A percentile compares a stretch with the other conserved stretches of the same genome.
Evolutionary conservation across 2,113 vertebrate species (phyloP).

Genomic region (Sander lucioperca): DNA sequence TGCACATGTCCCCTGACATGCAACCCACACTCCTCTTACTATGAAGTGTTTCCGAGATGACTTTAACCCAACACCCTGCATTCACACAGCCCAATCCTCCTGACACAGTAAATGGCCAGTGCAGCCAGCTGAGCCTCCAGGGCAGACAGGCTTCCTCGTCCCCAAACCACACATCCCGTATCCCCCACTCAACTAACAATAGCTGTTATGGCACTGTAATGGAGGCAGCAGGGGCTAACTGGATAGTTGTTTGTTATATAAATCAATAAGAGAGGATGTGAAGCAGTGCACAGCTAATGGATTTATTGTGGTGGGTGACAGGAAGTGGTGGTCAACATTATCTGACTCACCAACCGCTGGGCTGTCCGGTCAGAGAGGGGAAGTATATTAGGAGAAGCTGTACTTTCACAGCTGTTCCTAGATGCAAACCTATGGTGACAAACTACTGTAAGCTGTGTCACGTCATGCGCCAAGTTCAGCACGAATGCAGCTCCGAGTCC

Average conservation of each 20-base stretch:
- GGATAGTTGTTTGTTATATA: constrained; percentile 61
- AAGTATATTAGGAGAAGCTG: constrained; percentile 40
- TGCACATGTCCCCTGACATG: constrained; percentile 41
- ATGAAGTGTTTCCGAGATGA: constrained; percentile 37
- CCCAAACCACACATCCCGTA: constrained; percentile 14
- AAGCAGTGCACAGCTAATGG: constrained; percentile 75
- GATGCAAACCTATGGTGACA: not conserved
- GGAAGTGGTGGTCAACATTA: constrained; percentile 70
- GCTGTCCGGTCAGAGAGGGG: constrained; percentile 23
- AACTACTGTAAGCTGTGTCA: not conserved
- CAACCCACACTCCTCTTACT: constrained; percentile 36
- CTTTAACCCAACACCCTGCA: constrained; percentile 46
- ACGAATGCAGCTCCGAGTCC: not conserved
- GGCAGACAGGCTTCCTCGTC: constrained; percentile 12
- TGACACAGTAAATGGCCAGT: constrained; percentile 35
- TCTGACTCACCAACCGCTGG: constrained; percentile 53
- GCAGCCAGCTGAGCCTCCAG: constrained; percentile 47
- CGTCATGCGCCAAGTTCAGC: not conserved
- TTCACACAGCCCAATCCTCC: constrained; percentile 33
- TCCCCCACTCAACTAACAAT: constrained; percentile 21
- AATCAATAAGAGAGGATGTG: constrained; percentile 79
- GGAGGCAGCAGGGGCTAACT: constrained; percentile 51
- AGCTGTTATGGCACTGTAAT: constrained; percentile 31
- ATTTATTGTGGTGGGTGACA: constrained; percentile 72
- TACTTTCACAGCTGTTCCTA: not conserved